Percentiles rank a stretch among this genome's conserved stretches.
Evolutionary conservation across 2,113 vertebrate species (phyloP).

Genomic region (Burhinus oedicnemus): DNA sequence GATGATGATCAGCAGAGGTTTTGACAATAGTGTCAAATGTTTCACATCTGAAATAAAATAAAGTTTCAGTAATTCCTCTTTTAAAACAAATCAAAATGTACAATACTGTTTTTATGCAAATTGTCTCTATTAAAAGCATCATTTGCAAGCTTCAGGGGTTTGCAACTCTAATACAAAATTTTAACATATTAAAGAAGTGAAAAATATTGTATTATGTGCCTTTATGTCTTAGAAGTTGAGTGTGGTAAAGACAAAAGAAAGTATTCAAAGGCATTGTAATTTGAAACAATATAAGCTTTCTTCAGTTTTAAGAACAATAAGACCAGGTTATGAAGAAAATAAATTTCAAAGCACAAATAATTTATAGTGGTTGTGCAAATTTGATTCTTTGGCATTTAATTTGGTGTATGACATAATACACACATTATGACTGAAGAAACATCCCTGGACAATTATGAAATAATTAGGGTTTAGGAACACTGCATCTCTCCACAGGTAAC

Average conservation of each 20-base stretch:
- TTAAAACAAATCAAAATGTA: constrained; percentile 1
- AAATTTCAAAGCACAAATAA: background rate
- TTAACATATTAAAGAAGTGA: background rate
- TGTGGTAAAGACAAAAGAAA: background rate
- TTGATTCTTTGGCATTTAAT: background rate
- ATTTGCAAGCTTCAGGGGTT: background rate
- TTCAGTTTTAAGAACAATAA: background rate
- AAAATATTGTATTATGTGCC: background rate
- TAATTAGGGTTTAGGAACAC: background rate
- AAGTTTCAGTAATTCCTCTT: background rate
- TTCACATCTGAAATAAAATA: background rate
- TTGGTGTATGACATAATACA: background rate
- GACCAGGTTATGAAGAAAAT: background rate
- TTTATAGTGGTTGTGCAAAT: background rate
- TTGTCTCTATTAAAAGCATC: background rate
- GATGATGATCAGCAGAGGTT: background rate
- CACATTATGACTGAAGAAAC: background rate
- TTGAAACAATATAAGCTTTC: background rate
- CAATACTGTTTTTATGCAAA: background rate
- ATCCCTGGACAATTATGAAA: background rate
- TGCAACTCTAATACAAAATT: background rate
- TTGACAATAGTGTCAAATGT: background rate
- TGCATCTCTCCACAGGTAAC: background rate
- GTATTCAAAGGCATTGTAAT: background rate
- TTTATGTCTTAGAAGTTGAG: background rate